Evolutionary conservation across 1,140 invertebrate genomes (phyloP).

Genomic region (Bombus waltoni): DNA sequence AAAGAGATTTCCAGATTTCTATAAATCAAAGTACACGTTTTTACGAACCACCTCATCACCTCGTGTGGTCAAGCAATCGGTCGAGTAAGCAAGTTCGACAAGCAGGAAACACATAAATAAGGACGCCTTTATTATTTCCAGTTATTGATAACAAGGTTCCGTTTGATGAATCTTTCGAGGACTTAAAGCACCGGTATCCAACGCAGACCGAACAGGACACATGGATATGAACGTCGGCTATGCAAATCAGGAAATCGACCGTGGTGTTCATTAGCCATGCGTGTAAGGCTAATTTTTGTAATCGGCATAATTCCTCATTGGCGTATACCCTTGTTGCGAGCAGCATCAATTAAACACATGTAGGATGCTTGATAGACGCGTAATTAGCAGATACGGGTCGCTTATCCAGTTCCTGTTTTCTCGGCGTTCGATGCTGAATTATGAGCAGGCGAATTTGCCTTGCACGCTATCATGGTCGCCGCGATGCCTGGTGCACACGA

Average conservation of each 20-base stretch:
- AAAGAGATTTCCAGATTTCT: too few relatives aligned
- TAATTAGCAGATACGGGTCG: conserved; percentile 61
- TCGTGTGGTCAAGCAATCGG: neutral
- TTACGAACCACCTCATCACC: neutral
- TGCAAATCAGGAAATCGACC: conserved; percentile 46
- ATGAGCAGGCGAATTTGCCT: conserved; percentile 33
- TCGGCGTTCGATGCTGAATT: conserved; percentile 51
- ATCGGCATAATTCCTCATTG: conserved; percentile 45
- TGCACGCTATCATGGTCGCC: neutral
- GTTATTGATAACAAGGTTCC: conserved; percentile 40
- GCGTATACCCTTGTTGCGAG: conserved; percentile 25
- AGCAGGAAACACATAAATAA: conserved; percentile 21
- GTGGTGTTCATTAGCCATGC: conserved; percentile 55
- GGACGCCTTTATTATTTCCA: conserved; percentile 22
- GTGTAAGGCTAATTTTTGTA: conserved; percentile 40
- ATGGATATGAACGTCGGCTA: conserved; percentile 16
- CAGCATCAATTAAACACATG: conserved; percentile 59
- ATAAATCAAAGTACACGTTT: neutral
- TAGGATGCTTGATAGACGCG: conserved; percentile 57
- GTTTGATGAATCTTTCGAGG: conserved; percentile 46
- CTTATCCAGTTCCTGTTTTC: conserved; percentile 49
- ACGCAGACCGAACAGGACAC: conserved; percentile 10
- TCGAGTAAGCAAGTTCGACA: neutral
- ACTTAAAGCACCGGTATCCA: conserved; percentile 30
- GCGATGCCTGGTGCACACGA: neutral